A percentile compares a stretch with the other conserved stretches of the same genome.
Conservation (phyloP, 2,797 vertebrate genomes). For the Aulostomus chinensis region DNA sequence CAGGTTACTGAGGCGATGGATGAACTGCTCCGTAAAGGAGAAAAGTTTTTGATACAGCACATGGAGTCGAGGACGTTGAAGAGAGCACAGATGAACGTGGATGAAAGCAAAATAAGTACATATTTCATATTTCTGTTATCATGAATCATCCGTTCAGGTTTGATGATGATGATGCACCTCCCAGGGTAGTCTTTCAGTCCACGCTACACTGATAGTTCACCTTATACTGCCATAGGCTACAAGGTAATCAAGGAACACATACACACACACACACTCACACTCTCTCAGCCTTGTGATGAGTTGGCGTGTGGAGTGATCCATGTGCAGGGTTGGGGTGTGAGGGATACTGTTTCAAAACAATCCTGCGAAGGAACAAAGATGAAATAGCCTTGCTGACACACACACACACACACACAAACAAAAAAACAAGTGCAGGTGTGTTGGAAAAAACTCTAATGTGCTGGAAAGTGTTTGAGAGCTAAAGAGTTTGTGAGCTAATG, state of each 20-base stretch:
- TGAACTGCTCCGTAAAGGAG: constrained; percentile 2
- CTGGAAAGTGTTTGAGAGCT: too few species aligned
- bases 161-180: constrained; percentile 39
- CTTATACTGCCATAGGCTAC: constrained; percentile 43
- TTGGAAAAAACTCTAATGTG: too few species aligned
- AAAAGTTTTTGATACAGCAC: constrained; percentile 7
- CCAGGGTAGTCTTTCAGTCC: constrained; percentile 40
- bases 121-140: constrained; percentile 30
- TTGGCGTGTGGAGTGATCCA: constrained; percentile 30
- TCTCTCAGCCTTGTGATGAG: constrained; percentile 26
- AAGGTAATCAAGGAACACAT: constrained; percentile 53
- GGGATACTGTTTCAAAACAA: constrained; percentile 65
- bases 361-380: constrained; percentile 38
- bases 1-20: too few species aligned
- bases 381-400: constrained; percentile 33
- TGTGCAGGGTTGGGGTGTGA: constrained; percentile 29
- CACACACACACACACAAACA: constrained; percentile 8
- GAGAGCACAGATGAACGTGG: constrained; percentile 12
- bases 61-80: constrained; percentile 1
- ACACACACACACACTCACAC: constrained; percentile 6
- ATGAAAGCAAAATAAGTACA: constrained; percentile 14
- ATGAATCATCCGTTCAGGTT: constrained; percentile 36
- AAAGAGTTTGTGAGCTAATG: too few species aligned
- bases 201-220: constrained; percentile 37
- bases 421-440: too few species aligned